phyloP scores from a whole-genome alignment of 2,888 invertebrate genomes.

The Drosophila longiperda region DNA sequence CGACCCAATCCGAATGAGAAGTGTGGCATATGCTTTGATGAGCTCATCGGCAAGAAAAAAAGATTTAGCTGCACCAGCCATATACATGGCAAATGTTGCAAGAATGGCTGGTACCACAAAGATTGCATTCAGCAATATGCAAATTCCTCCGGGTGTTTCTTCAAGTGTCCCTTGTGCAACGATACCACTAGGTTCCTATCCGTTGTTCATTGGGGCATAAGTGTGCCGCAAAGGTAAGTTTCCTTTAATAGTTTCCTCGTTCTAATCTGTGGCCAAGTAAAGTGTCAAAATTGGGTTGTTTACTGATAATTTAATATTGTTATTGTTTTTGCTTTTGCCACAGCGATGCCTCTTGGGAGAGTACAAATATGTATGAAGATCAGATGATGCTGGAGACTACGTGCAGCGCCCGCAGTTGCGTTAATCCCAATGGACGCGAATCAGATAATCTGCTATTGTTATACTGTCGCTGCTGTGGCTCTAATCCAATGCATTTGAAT shows the following conservation, averaged over 20 bases:
- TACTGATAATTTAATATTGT: neutral
- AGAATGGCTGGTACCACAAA: slow-evolving; percentile 91
- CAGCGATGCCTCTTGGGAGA: slow-evolving; percentile 94
- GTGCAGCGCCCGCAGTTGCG: slow-evolving; percentile 88
- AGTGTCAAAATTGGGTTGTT: neutral
- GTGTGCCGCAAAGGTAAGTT: slow-evolving; percentile 91
- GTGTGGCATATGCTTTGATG: too few species aligned
- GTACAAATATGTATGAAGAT: slow-evolving; percentile 90
- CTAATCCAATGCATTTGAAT: slow-evolving; percentile 52
- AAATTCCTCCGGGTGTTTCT: slow-evolving; percentile 91
- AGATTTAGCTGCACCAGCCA: too few species aligned
- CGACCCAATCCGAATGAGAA: too few species aligned
- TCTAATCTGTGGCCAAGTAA: neutral
- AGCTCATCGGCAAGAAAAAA: too few species aligned
- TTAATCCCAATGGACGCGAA: slow-evolving; percentile 87
- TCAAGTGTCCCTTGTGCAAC: slow-evolving; percentile 94
- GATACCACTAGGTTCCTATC: slow-evolving; percentile 87
- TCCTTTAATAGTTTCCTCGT: neutral
- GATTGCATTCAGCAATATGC: slow-evolving; percentile 90
- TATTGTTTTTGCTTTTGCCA: neutral
- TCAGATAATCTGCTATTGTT: slow-evolving; percentile 28
- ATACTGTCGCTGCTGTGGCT: slow-evolving; percentile 78
- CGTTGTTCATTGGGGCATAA: slow-evolving; percentile 87
- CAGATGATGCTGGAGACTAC: slow-evolving; percentile 86
- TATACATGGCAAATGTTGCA: slow-evolving; percentile 91